Evolutionary conservation across 2,113 vertebrate genomes (phyloP).

Genomic region (Anhinga rufa): DNA sequence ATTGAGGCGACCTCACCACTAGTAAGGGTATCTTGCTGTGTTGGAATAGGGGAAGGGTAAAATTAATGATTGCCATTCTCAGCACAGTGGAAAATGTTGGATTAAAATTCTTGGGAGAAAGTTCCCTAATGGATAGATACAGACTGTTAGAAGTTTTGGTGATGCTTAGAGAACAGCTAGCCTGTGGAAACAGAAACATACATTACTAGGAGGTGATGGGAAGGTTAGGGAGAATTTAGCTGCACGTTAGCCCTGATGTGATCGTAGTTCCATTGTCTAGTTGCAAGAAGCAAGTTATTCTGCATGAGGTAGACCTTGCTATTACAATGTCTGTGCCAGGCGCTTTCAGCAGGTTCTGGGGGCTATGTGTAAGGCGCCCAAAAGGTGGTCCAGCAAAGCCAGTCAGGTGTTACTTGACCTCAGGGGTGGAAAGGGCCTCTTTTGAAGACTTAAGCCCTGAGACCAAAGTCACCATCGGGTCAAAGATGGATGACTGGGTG

Average conservation of each 20-base stretch:
- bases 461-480: neutral
- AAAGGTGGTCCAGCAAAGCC: neutral
- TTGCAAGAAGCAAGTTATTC: neutral
- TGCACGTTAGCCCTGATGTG: neutral
- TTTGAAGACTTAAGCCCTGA: neutral
- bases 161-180: neutral
- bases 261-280: neutral
- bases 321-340: neutral
- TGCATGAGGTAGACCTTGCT: neutral
- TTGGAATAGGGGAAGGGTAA: neutral
- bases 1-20: neutral
- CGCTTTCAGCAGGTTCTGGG: neutral
- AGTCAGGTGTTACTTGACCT: neutral
- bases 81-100: neutral
- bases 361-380: neutral
- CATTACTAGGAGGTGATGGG: neutral
- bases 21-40: neutral
- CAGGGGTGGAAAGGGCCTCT: neutral
- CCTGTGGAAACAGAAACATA: neutral
- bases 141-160: neutral
- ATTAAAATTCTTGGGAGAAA: neutral
- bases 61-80: neutral
- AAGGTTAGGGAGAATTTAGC: neutral
- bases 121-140: neutral
- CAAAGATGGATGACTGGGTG: neutral